These are phyloP conservation scores for Epicauta chinensis DNA, from an alignment of 1,140 invertebrate genomes.

Conservation along the genomic window DNA sequence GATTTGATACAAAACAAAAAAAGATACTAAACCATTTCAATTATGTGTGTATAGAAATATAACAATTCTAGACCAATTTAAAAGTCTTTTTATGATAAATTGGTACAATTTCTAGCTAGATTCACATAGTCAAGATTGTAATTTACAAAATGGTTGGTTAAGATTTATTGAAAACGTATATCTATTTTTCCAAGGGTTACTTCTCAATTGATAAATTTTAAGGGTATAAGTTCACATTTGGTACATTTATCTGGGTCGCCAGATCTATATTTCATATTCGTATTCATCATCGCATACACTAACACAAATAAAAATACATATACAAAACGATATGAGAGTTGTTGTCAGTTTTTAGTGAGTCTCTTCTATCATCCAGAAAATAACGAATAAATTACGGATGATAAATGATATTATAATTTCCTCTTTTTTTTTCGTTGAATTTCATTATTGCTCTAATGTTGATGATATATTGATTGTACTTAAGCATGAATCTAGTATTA, in stretches of 20 bases:
- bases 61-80: neutral
- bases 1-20: too few relatives aligned
- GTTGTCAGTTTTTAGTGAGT: constrained; percentile 22
- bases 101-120: constrained; percentile 6
- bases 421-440: constrained; percentile 20
- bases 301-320: neutral
- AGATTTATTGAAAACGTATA: constrained; percentile 16
- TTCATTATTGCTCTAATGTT: constrained; percentile 1
- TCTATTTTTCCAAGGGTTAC: constrained; percentile 13
- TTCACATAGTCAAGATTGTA: constrained; percentile 4
- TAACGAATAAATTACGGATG: constrained; percentile 28
- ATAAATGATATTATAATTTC: constrained; percentile 31
- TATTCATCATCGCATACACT: constrained; percentile 28
- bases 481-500: constrained; percentile 6
- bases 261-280: constrained; percentile 33
- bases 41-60: neutral
- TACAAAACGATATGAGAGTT: constrained; percentile 14
- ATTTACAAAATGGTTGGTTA: constrained; percentile 8
- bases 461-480: constrained; percentile 4
- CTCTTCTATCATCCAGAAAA: constrained; percentile 20
- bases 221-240: constrained; percentile 29
- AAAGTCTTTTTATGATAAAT: constrained; percentile 2
- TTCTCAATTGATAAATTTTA: constrained; percentile 30
- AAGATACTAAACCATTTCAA: too few relatives aligned
- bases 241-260: constrained; percentile 26